phyloP scores from a whole-genome alignment of 2,797 vertebrate species.

The Epinephelus malabaricus region DNA sequence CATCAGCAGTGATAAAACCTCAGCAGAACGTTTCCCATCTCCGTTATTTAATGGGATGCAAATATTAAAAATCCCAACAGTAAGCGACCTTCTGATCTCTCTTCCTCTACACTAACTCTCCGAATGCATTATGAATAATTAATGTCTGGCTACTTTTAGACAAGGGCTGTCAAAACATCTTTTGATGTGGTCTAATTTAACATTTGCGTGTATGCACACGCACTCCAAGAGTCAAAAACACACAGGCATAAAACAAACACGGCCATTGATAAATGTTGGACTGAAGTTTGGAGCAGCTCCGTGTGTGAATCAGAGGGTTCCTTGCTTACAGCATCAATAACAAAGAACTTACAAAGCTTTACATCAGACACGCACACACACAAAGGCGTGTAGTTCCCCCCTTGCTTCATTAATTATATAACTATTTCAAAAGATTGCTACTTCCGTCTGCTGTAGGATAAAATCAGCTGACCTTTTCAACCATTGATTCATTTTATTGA shows the following conservation, averaged over 20 bases:
- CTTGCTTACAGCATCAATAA: constrained; percentile 30
- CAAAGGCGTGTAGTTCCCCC: not conserved
- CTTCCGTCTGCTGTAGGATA: not conserved
- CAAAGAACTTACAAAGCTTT: constrained; percentile 36
- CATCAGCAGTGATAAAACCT: constrained; percentile 29
- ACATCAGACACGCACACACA: constrained; percentile 12
- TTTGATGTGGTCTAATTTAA: constrained; percentile 45
- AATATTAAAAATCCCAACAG: constrained; percentile 42
- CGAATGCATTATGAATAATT: constrained; percentile 61
- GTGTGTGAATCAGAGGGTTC: constrained; percentile 27
- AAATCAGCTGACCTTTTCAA: not conserved
- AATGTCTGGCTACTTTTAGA: constrained; percentile 56
- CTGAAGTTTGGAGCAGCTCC: constrained; percentile 17
- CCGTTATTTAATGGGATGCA: constrained; percentile 48
- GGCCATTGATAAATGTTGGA: constrained; percentile 24
- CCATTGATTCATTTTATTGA: not conserved
- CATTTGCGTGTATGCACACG: not conserved
- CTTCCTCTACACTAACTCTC: constrained; percentile 27
- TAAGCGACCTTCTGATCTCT: constrained; percentile 42
- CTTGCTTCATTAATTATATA: constrained; percentile 3
- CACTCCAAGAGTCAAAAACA: not conserved
- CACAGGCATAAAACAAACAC: constrained; percentile 19
- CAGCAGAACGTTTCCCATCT: constrained; percentile 35
- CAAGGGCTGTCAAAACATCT: constrained; percentile 55
- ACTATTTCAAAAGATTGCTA: not conserved